phyloP scores from a whole-genome alignment of 2,113 vertebrate species.

The Scophthalmus maximus region DNA sequence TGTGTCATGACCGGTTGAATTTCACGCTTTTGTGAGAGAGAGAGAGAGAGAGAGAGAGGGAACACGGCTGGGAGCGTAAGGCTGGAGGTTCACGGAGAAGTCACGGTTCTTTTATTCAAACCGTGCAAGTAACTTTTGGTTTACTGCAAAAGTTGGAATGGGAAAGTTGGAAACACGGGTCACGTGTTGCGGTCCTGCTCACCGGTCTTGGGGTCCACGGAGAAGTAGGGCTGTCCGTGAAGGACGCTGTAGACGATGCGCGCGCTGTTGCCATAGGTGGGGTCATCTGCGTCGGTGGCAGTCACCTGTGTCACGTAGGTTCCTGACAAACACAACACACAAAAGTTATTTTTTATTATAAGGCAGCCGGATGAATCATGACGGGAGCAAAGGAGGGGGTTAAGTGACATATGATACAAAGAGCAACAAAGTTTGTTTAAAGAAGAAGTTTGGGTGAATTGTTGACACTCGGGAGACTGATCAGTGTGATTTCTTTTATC shows the following conservation, averaged over 20 bases:
- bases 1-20: slow-evolving; percentile 5
- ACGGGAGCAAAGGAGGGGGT: not conserved
- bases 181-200: not conserved
- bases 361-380: too few species aligned
- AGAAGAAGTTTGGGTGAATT: too few species aligned
- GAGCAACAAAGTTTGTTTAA: too few species aligned
- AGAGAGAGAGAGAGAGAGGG: too few species aligned
- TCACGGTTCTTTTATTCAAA: slow-evolving; percentile 1
- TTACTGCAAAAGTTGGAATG: not conserved
- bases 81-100: slow-evolving; percentile 28
- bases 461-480: too few species aligned
- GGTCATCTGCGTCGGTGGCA: slow-evolving; percentile 78
- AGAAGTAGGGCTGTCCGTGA: slow-evolving; percentile 70
- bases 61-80: not conserved
- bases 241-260: slow-evolving; percentile 78
- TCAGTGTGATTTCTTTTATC: too few species aligned
- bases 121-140: not conserved
- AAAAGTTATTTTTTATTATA: not conserved
- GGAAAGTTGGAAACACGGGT: not conserved
- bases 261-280: slow-evolving; percentile 80
- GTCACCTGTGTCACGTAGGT: slow-evolving; percentile 77
- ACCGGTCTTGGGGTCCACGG: slow-evolving; percentile 71
- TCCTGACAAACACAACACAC: slow-evolving; percentile 51
- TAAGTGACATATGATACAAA: not conserved
- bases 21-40: not conserved